Percentiles rank a stretch among this genome's conserved stretches.
These are phyloP conservation scores for Craniophora ligustri DNA, from an alignment of 2,888 invertebrate species.

Conservation along the genomic window DNA sequence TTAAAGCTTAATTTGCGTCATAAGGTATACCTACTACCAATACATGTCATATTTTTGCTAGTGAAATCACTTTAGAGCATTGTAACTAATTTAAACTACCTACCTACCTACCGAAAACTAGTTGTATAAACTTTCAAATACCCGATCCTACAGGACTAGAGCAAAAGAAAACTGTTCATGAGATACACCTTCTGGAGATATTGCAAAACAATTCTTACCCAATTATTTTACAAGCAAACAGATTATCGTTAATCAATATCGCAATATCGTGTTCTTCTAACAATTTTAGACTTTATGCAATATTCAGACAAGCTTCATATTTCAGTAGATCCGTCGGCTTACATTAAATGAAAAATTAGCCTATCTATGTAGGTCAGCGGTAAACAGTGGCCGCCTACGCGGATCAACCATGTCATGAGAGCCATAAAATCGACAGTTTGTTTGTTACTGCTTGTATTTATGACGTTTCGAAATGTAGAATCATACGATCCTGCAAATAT, in stretches of 20 bases:
- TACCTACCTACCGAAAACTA: no score
- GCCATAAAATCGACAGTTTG: slow-evolving; percentile 33
- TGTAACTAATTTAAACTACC: no score
- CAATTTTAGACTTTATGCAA: slow-evolving; percentile 17
- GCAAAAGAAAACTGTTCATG: no score
- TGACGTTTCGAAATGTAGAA: slow-evolving; percentile 13
- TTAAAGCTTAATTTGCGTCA: no score
- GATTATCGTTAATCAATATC: slow-evolving; percentile 16
- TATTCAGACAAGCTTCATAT: slow-evolving; percentile 17
- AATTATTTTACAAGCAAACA: background rate
- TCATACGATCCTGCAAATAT: no score
- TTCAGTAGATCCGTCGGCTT: slow-evolving; percentile 16
- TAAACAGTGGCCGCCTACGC: slow-evolving; percentile 47
- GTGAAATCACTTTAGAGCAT: no score
- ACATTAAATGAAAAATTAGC: slow-evolving; percentile 53
- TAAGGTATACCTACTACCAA: no score
- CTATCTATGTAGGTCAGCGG: slow-evolving; percentile 54
- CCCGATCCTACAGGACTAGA: no score
- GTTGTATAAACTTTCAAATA: no score
- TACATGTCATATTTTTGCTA: no score
- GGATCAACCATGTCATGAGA: slow-evolving; percentile 39
- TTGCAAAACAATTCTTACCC: background rate
- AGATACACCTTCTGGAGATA: background rate
- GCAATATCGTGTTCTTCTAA: background rate
- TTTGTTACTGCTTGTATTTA: slow-evolving; percentile 29